phyloP scores from a whole-genome alignment of 2,113 vertebrate species.

The Pteronura brasiliensis region DNA sequence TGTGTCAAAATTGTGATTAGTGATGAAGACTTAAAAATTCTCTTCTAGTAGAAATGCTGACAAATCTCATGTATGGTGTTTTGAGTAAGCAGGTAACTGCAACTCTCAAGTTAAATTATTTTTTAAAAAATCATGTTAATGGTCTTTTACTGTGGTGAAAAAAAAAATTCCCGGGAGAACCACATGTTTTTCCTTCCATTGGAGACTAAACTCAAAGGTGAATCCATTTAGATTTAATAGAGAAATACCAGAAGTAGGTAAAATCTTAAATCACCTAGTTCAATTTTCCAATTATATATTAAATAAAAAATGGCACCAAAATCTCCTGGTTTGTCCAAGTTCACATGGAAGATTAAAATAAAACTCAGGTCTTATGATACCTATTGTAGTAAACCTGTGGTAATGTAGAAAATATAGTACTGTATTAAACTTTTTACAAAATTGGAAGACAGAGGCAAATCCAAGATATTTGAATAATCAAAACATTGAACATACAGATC shows the following conservation, averaged over 20 bases:
- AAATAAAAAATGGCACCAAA: neutral
- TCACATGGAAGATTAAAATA: neutral
- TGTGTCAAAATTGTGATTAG: neutral
- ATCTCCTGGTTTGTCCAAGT: neutral
- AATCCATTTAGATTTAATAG: neutral
- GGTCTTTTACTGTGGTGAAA: neutral
- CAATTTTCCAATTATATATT: neutral
- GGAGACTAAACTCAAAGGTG: neutral
- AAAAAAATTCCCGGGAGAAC: neutral
- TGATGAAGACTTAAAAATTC: neutral
- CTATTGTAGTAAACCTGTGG: neutral
- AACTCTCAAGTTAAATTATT: neutral
- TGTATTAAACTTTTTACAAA: neutral
- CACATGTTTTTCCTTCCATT: neutral
- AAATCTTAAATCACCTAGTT: neutral
- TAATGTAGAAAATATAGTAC: neutral
- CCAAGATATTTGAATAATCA: neutral
- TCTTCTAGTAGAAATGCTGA: neutral
- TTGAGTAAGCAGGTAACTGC: neutral
- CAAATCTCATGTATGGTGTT: neutral
- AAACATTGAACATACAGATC: neutral
- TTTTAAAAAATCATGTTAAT: neutral
- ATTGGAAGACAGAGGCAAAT: neutral
- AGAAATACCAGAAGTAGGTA: neutral
- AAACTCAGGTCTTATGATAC: neutral